Base-by-base conservation (phyloP, 2,888 invertebrate species). In the Heliconius aoede region DNA sequence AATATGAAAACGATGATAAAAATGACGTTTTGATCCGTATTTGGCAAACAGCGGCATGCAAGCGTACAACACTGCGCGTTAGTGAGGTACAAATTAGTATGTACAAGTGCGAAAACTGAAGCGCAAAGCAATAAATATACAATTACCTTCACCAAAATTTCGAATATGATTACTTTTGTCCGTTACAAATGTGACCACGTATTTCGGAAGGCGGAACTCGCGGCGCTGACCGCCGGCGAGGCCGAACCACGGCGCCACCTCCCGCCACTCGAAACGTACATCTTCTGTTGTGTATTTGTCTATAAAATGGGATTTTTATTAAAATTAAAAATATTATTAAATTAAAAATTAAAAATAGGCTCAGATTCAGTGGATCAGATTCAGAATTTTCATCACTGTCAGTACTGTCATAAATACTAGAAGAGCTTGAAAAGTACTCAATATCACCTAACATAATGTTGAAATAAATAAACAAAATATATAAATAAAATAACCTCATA, bases 81-180 rank as follows among this genome's bases (percentile, higher is more conserved):
- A 82, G 80, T 80, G 67, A 60, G 88, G 84, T 87, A 87, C 81
- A 83, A 80, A 80, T 86, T 90, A 81, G 76, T 89, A 89, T 85
- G 87, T 89, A 89, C 85, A 87, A 80, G 86, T 86, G 90, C 90
- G 90, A 92, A 90, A 90, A 91, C 91, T 86, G 78, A 92, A 91
- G 93, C 91, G 90, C 90, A 89, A 92, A 94, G 94, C 92, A 89
- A 91, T 91, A 91, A 93, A 89, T 92, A 88, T 91, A 92, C 91
- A 91, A 92, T 93, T 94, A 95, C 95, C 95, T 95, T 96, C 96
- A 88, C 95, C 95, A 91, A 95, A 95, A 90, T 94, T 95, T 87
- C 95, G 95, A 88, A 94, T 94, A 90, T 95, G 95, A 88, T 95
- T 95, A 89, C 95, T 95, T 89, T 95, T 94, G 89, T 95, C 95